Base-by-base conservation (phyloP, 2,113 vertebrate species). In the Haplochromis burtoni region DNA sequence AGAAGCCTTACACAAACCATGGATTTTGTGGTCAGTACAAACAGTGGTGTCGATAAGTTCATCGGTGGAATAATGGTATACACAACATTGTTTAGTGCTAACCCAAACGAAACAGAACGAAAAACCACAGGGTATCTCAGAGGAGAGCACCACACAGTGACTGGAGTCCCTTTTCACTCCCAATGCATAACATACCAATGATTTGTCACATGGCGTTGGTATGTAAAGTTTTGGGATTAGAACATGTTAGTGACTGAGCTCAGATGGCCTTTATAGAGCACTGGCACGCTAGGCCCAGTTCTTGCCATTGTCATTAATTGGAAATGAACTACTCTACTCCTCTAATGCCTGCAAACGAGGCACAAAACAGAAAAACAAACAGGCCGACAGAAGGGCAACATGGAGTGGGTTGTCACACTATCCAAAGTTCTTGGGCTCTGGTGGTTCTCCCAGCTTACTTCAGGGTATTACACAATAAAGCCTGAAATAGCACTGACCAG, bases 1-100 rank as follows among this genome's bases (percentile, higher is more conserved):
- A 57, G 54, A 57, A 0, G 3, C 7, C 12, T 57, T 57, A 8
- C 7, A 57, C 24, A 26, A 57, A 14, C 0, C 31, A 35, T 57
- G 7, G 54, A 14, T 26, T 57, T 0, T 57, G 24, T 57, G 0
- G 12, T 57, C 1, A 57, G 54, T 3, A 57, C 54, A 57, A 26
- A 0, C 10, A 54, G 49, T 51, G 0, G 49, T 5, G 49, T 49
- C 0, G 4, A 17, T 8, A 10, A 10, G 2, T 17, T 0, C 4
- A 3, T 49, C 0, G 17, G 47, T 19, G 17, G 17, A 51, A 51
- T 51, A 1, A 51, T 51, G 47, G 8, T 0, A 0, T 49, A 49
- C 47, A 0, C 17, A 49, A 49, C 17, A 49, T 49, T 49, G 0
- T 49, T 49, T 0, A 49, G 47, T 49, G 47, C 7, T 49, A 49